phyloP scores from a whole-genome alignment of 2,888 invertebrate genomes.

The Platycheirus rosarum region DNA sequence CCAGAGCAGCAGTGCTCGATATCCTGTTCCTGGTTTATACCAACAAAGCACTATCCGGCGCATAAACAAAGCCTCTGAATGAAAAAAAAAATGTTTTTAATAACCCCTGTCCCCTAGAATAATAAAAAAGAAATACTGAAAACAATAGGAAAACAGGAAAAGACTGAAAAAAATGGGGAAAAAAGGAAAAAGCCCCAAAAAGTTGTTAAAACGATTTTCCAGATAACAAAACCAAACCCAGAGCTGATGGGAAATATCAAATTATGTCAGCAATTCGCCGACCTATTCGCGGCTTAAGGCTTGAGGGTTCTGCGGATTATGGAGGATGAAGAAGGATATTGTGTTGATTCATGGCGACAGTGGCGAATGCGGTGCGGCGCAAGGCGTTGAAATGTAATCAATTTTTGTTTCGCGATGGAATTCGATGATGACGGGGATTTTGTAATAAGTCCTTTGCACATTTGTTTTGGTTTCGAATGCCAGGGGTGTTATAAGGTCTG shows the following conservation, averaged over 20 bases:
- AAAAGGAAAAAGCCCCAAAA: conserved; percentile 32
- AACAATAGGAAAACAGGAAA: conserved; percentile 20
- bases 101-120: conserved; percentile 57
- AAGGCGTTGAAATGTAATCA: conserved; percentile 68
- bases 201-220: conserved; percentile 68
- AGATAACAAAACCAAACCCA: conserved; percentile 67
- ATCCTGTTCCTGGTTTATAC: conserved; percentile 15
- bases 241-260: conserved; percentile 72
- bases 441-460: not conserved
- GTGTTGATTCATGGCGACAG: conserved; percentile 45
- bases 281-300: conserved; percentile 61
- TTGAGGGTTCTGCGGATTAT: conserved; percentile 31
- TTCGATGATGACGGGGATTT: conserved; percentile 58
- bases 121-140: conserved; percentile 10
- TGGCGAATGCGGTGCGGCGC: not conserved
- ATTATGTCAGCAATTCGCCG: conserved; percentile 70
- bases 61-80: conserved; percentile 54
- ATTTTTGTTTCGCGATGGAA: conserved; percentile 64
- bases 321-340: conserved; percentile 16
- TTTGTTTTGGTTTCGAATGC: conserved; percentile 17
- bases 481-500: conserved; percentile 1
- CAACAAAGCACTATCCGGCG: conserved; percentile 48
- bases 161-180: conserved; percentile 2
- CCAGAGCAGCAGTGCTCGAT: conserved; percentile 18
- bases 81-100: conserved; percentile 72